Evolutionary conservation across 1,140 invertebrate species (phyloP).

Genomic region (Tribolium madens): DNA sequence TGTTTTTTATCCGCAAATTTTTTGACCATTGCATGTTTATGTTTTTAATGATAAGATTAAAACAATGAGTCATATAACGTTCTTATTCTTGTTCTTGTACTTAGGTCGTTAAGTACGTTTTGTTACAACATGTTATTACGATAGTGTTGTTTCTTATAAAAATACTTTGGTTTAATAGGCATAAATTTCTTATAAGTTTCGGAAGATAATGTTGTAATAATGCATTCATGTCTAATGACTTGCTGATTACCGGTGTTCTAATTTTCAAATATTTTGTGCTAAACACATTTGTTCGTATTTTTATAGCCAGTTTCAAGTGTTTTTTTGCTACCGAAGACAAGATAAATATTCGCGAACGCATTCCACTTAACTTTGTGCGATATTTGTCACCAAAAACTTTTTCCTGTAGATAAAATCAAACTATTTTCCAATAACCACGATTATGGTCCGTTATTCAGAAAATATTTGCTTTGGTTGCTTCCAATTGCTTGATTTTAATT

Average conservation of each 20-base stretch:
- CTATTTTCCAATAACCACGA: constrained; percentile 23
- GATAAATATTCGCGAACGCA: constrained; percentile 34
- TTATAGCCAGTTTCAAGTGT: constrained; percentile 25
- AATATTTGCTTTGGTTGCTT: constrained; percentile 35
- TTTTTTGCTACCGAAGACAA: constrained; percentile 25
- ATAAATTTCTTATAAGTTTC: neutral
- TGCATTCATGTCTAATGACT: neutral
- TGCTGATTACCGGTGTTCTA: neutral
- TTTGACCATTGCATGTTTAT: constrained; percentile 8
- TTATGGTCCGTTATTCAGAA: constrained; percentile 30
- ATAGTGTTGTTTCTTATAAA: neutral
- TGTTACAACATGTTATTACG: neutral
- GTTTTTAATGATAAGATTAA: constrained; percentile 8
- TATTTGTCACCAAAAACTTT: constrained; percentile 32
- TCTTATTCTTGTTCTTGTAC: no score
- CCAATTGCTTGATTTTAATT: constrained; percentile 33
- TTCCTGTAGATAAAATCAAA: constrained; percentile 19
- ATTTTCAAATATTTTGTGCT: constrained; percentile 8
- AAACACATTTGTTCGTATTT: constrained; percentile 27
- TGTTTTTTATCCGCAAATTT: constrained; percentile 16
- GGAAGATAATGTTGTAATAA: no score
- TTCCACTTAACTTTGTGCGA: constrained; percentile 32
- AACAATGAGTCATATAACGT: constrained; percentile 3
- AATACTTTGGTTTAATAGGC: neutral
- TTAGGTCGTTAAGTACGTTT: no score